These are phyloP conservation scores for Apus apus DNA, from an alignment of 2,113 vertebrate species.

Conservation along the genomic window DNA sequence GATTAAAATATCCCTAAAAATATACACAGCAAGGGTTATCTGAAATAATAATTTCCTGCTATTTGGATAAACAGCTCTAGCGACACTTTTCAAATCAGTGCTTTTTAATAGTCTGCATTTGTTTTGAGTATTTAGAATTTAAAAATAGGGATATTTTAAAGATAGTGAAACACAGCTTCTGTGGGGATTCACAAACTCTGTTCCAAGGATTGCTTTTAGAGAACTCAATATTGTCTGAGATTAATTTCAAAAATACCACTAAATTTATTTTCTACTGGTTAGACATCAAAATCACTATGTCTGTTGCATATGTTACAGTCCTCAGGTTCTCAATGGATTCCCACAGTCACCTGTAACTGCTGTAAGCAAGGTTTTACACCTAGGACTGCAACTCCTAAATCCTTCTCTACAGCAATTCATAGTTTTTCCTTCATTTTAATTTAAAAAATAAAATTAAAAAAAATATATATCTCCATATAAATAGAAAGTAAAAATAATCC, in stretches of 20 bases:
- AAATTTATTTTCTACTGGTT: not conserved
- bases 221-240: not conserved
- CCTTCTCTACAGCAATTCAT: not conserved
- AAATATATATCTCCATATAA: not conserved
- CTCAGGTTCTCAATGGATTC: not conserved
- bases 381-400: not conserved
- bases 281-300: not conserved
- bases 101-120: not conserved
- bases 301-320: not conserved
- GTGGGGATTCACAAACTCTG: not conserved
- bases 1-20: slow-evolving; percentile 3
- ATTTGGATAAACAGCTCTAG: slow-evolving; percentile 3
- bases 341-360: not conserved
- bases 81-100: not conserved
- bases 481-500: not conserved
- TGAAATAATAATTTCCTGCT: not conserved
- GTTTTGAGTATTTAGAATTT: not conserved
- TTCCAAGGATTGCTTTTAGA: not conserved
- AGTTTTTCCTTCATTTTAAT: not conserved
- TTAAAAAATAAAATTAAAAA: too few species aligned
- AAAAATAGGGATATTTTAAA: not conserved
- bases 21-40: not conserved
- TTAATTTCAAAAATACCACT: not conserved
- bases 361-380: not conserved
- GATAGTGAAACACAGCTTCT: not conserved